Evolutionary conservation across 2,888 invertebrate genomes (phyloP), one percentile per base, ranked within the genome.

Genomic region (Carterocephalus palaemon): DNA sequence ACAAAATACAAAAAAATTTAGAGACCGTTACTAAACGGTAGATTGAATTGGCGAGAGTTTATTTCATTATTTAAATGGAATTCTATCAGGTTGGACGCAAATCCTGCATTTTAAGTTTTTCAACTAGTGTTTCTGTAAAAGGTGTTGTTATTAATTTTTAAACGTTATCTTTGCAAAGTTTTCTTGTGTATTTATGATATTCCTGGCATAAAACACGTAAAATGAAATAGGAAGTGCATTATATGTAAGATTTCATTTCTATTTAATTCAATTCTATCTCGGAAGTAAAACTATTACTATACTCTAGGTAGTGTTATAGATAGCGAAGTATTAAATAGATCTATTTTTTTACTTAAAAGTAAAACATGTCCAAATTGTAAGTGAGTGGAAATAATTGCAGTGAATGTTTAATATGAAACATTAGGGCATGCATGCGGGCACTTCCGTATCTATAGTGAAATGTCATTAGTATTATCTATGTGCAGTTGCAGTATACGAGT

Each of bases 41-140:
- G 23, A 43, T 43, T 37, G 29, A 37, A 9, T 31, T 22, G 36
- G 36, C 32, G 9, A 17, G 29, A 29, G 43, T 20, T 29, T 43
- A 43, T 37, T 43, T 43, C 43, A 43, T 43, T 45, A 45, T 37
- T 37, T 37, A 37, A 31, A 45, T 37, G 31, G 45, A 37, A 37
- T 37, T 45, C 45, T 29, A 37, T 22, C 45, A 37, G 37, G 23
- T 37, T 31, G 31, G 45, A 45, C 45, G 45, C 24, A 45, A 22
- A 37, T 31, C 37, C 37, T 31, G 45, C 45, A 45, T 31, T 31
- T 23, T 37, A n/a, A 10, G 29, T 16, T 42, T 42, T 45, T 37
- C 29, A 31, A 45, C 36, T 22, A 29, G 37, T 15, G 2, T 22
- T 20, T 12, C 15, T 31, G 24, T 15, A 31, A n/a, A 8, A 13